Percentiles rank a stretch among this genome's conserved stretches.
These are phyloP conservation scores for Ceratosolen solmsi DNA, from an alignment of 1,140 invertebrate genomes.

Conservation along the genomic window DNA sequence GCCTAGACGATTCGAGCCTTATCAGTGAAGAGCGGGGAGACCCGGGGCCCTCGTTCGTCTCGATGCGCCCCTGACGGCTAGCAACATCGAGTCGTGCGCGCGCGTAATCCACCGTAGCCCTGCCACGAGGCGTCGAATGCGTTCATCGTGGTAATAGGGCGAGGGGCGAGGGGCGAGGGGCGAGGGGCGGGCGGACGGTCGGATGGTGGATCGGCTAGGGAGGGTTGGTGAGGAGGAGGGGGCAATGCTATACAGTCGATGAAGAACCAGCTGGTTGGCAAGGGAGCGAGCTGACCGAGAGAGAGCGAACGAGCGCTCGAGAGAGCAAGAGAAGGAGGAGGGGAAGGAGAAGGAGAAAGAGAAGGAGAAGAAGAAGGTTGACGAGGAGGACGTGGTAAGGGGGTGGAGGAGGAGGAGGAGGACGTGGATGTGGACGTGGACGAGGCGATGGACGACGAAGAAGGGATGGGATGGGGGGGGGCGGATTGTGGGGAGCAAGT, in stretches of 20 bases:
- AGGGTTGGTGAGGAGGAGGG: conserved; percentile 56
- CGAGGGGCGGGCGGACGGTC: neutral
- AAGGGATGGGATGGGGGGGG: neutral
- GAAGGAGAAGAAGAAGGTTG: neutral
- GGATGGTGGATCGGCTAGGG: neutral
- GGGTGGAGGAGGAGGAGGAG: neutral
- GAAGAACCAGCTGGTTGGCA: conserved; percentile 66
- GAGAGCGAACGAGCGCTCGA: conserved; percentile 50
- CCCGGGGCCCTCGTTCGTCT: neutral
- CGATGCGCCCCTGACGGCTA: conserved; percentile 18
- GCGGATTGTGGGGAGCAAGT: neutral
- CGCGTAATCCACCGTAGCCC: neutral
- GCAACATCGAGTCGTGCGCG: conserved; percentile 15
- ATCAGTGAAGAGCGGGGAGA: no score
- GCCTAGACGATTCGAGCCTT: no score
- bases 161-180: neutral
- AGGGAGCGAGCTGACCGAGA: conserved; percentile 63
- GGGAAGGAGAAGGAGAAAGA: neutral
- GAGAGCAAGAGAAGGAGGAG: conserved; percentile 24
- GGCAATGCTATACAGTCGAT: conserved; percentile 61
- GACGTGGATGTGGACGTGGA: conserved; percentile 11
- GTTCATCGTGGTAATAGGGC: neutral
- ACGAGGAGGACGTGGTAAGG: conserved; percentile 12
- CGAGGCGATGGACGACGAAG: conserved; percentile 21
- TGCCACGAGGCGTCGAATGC: conserved; percentile 11